Percentiles rank a stretch among this genome's conserved stretches.
Conservation (phyloP, 1,140 invertebrate genomes). For the Aleiodes sp. region DNA sequence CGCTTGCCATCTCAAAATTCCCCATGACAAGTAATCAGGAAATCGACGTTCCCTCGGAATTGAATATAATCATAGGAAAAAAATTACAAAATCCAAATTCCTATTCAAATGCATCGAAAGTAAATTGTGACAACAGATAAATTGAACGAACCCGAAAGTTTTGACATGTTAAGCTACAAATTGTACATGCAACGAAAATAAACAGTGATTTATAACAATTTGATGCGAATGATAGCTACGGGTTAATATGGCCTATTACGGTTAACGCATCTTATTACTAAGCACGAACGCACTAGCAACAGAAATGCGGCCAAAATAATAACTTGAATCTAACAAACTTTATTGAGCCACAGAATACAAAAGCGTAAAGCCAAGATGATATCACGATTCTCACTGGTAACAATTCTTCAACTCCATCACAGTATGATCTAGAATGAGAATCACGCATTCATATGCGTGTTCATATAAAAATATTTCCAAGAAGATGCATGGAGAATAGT, state of each 20-base stretch:
- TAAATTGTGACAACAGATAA: no score
- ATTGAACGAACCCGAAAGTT: no score
- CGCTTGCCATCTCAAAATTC: no score
- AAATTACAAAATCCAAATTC: no score
- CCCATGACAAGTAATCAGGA: no score
- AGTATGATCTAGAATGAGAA: conserved; percentile 10
- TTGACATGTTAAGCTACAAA: no score
- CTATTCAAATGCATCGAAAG: no score
- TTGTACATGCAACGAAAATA: no score
- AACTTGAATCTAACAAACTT: conserved; percentile 53
- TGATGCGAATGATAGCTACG: conserved; percentile 40
- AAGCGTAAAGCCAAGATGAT: conserved; percentile 27
- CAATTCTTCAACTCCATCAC: conserved; percentile 9
- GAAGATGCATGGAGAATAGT: background rate
- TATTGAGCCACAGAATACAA: conserved; percentile 42
- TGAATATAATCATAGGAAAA: no score
- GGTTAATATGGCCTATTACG: conserved; percentile 52
- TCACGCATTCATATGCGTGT: background rate
- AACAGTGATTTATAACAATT: conserved; percentile 52
- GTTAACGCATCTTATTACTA: conserved; percentile 47
- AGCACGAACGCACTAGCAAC: conserved; percentile 35
- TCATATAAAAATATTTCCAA: background rate
- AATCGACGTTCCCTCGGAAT: no score
- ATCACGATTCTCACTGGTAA: conserved; percentile 2
- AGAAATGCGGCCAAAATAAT: conserved; percentile 59